phyloP scores from a whole-genome alignment of 2,797 vertebrate species.

The Microchirus variegatus region DNA sequence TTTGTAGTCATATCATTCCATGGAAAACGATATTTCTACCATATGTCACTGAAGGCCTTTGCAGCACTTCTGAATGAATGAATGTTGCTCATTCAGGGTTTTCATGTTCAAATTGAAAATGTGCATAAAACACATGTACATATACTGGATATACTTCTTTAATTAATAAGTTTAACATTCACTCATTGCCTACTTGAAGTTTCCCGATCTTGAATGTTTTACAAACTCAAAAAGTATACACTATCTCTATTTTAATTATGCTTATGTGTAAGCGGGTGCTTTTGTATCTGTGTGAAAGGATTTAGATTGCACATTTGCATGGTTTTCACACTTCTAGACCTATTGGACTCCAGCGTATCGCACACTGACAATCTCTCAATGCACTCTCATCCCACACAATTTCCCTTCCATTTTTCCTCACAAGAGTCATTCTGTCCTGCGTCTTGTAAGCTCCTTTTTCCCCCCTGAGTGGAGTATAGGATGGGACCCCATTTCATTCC shows the following conservation, averaged over 20 bases:
- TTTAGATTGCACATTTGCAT: not conserved
- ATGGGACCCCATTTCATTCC: conserved; percentile 66
- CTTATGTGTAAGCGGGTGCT: not conserved
- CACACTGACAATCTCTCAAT: conserved; percentile 64
- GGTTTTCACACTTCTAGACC: conserved; percentile 71
- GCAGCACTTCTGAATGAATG: too few species aligned
- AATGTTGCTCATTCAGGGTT: too few species aligned
- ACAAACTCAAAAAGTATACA: not conserved
- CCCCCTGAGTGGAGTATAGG: conserved; percentile 31
- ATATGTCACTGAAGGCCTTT: too few species aligned
- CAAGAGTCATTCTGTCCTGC: conserved; percentile 84
- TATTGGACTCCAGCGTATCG: conserved; percentile 73
- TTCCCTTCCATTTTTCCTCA: conserved; percentile 33
- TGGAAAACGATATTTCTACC: too few species aligned
- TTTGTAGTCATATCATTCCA: too few species aligned
- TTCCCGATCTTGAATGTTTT: too few species aligned
- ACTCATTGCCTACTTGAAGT: too few species aligned
- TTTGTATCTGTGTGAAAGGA: not conserved
- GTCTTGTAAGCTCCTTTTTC: conserved; percentile 72
- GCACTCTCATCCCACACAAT: conserved; percentile 31
- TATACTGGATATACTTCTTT: too few species aligned
- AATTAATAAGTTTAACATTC: too few species aligned
- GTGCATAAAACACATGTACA: too few species aligned
- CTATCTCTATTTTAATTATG: conserved; percentile 60
- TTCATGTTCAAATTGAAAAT: too few species aligned